Evolutionary conservation across 2,797 vertebrate genomes (phyloP), one percentile per base, ranked within the genome.

Genomic region (Pipistrellus kuhlii): DNA sequence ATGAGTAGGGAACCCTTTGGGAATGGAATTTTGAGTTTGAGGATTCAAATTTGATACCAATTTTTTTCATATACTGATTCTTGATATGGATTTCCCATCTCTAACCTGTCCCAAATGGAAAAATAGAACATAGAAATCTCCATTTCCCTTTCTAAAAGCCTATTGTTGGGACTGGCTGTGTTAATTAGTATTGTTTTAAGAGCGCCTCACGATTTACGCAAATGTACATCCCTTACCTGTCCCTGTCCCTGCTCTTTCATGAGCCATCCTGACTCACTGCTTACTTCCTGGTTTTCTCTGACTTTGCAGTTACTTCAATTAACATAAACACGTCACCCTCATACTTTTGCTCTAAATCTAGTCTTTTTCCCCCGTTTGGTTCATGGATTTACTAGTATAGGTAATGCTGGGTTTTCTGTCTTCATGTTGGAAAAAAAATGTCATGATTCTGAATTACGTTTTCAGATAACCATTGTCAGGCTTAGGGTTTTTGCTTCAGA

Each of bases 221-320:
- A 44, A 59, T 55, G 20, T 27, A 10, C 12, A 55, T 32, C 71
- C 35, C 18, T 80, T 84, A 62, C 78, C 53, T 71, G 32, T 69
- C 73, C 57, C 82, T 88, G 66, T 92, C 93, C 57, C 82, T 88
- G 66, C 93, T 92, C 71, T 94, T 77, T 23, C 35, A 14, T 96
- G 96, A 96, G 88, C 78, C 92, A 92, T 88, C 55, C 76, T 96
- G 90, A 96, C 88, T 96, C 96, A 96, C 83, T 27, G 9, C 17
- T 68, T 66, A 68, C 4, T 89, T 83, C 92, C 83, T 90, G 88
- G 69, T 30, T 81, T 93, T 69, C 38, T 94, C 92, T 92, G 96
- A 92, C 88, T 95, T 84, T 32, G 88, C 92, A 77, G 3, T 94
- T 96, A 73, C 3, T 93, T 86, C 90, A 94, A 48, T 92, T 95